Evolutionary conservation across 1,140 invertebrate species (phyloP).

Genomic region (Trichonephila clavata): DNA sequence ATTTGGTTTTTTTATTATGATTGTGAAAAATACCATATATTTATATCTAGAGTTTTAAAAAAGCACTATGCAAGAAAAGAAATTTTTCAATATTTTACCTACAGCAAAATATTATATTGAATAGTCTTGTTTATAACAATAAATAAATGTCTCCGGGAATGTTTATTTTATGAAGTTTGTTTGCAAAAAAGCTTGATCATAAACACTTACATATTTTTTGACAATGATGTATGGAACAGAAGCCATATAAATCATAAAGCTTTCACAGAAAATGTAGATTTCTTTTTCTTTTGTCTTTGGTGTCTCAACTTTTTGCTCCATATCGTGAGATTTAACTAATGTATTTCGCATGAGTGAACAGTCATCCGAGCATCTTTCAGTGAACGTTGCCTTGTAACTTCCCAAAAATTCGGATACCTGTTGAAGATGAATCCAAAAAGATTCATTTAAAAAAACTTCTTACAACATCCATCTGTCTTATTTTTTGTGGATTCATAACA

Average conservation of each 20-base stretch:
- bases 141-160: too few relatives aligned
- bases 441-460: not conserved
- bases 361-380: not conserved
- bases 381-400: constrained; percentile 8
- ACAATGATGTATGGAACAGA: not conserved
- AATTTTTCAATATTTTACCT: too few relatives aligned
- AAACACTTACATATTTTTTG: not conserved
- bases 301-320: not conserved
- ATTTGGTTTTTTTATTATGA: too few relatives aligned
- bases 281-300: not conserved
- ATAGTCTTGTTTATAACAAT: too few relatives aligned
- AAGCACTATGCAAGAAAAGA: too few relatives aligned
- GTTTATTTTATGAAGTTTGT: not conserved
- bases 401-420: not conserved
- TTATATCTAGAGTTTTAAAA: too few relatives aligned
- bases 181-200: not conserved
- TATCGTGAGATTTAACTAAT: constrained; percentile 28
- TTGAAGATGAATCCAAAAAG: not conserved
- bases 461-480: not conserved
- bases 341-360: constrained; percentile 22
- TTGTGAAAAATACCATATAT: too few relatives aligned
- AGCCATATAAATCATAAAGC: not conserved
- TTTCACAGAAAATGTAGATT: not conserved
- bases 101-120: too few relatives aligned
- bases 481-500: not conserved